Percentiles rank a stretch among this genome's conserved stretches.
phyloP scores from a whole-genome alignment of 2,888 invertebrate genomes.

The Lasioglossum vierecki region DNA sequence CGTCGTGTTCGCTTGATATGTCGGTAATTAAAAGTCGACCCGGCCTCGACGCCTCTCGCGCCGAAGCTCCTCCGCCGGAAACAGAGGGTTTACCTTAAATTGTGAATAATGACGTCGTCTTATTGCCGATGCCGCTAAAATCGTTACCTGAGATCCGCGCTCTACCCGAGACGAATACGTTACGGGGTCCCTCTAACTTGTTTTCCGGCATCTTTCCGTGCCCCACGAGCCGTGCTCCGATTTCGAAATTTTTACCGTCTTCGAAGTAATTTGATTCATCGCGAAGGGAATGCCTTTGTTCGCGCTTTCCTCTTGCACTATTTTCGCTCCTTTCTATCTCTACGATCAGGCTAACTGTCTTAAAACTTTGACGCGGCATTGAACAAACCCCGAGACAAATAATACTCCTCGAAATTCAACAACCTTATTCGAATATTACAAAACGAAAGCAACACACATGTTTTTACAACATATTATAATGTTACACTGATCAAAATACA shows the following conservation, averaged over 20 bases:
- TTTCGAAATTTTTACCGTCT: conserved; percentile 40
- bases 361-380: background rate
- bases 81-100: conserved; percentile 64
- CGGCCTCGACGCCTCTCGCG: conserved; percentile 14
- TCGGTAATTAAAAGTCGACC: conserved; percentile 78
- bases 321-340: background rate
- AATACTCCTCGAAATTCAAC: no score
- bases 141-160: conserved; percentile 60
- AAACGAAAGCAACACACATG: no score
- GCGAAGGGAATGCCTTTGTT: background rate
- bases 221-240: conserved; percentile 33
- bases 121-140: conserved; percentile 63
- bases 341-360: background rate
- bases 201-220: conserved; percentile 10
- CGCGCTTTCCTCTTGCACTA: background rate
- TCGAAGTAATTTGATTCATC: conserved; percentile 28
- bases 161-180: conserved; percentile 63
- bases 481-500: no score
- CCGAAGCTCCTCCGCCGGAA: conserved; percentile 23
- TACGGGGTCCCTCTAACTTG: conserved; percentile 23
- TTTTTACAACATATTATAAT: no score
- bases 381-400: background rate
- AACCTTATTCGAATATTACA: no score
- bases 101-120: conserved; percentile 70
- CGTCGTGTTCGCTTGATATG: conserved; percentile 71